Evolutionary conservation across 2,113 vertebrate species (phyloP), one percentile per base, ranked within the genome.

Genomic region (Origma solitaria): DNA sequence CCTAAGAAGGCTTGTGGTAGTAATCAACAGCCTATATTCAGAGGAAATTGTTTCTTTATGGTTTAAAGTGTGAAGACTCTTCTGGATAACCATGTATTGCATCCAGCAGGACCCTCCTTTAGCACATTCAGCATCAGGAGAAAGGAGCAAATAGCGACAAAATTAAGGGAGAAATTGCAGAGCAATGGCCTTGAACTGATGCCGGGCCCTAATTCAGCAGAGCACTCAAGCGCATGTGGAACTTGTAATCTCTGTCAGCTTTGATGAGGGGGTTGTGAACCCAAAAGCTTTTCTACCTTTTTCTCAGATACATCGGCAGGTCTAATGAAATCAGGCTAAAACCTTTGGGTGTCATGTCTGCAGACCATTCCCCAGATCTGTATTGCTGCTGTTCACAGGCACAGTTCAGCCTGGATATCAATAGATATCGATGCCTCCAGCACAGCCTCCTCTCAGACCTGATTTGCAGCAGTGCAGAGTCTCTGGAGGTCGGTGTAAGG

Each of bases 31-130:
- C 33, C 65, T 37, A 1, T 49, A 68, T 64, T 49, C 69, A 72
- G 56, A 81, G 91, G 86, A 95, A 89, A 92, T 91, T 71, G 83
- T 83, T 96, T 81, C 72, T 95, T 90, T 68, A 56, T 27, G 69
- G 57, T 76, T 76, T 82, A 20, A 94, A 92, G 49, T 68, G 78
- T 81, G 78, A 87, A 82, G 69, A 15, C 27, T 78, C 60, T 82
- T 84, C 65, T 21, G 40, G 83, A 69, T 64, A 92, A 78, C 80
- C 40, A 31, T 33, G 50, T 75, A 79, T n/a, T 82, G 84, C 73
- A 82, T 79, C 44, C 82, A 72, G 70, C 57, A 75, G 53, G 69
- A 87, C 61, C 25, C 61, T 89, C 40, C 62, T 72, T 81, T 10
- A 60, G 82, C 56, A 27, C 60, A 14, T 38, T 68, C 76, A 31